Conservation (phyloP, 1,140 invertebrate genomes). For the Tetragonula clypearis region DNA sequence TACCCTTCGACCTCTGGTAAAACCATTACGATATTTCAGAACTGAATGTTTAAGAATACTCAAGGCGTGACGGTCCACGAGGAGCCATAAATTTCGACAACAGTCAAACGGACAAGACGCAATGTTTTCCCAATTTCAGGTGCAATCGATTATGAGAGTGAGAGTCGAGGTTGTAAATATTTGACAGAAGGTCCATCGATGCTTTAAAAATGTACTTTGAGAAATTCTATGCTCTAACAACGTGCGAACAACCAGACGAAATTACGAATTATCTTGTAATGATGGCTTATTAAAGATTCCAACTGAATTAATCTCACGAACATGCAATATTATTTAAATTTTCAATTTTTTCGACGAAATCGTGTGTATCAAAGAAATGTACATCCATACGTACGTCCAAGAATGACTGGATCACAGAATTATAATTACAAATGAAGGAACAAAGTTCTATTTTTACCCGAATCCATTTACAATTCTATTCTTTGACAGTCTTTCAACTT, state of each 20-base stretch:
- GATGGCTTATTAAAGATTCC: background rate
- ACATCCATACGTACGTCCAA: background rate
- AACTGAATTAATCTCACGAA: background rate
- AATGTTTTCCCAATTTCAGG: slow-evolving; percentile 47
- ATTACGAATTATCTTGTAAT: background rate
- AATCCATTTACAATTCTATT: background rate
- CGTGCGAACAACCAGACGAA: too few species aligned
- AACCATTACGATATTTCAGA: slow-evolving; percentile 53
- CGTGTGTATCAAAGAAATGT: background rate
- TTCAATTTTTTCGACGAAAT: background rate
- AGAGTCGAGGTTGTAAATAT: slow-evolving; percentile 21
- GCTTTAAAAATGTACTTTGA: slow-evolving; percentile 1
- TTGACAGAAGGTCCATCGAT: background rate
- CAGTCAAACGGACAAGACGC: slow-evolving; percentile 2
- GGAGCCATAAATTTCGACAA: slow-evolving; percentile 27
- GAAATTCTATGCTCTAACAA: background rate
- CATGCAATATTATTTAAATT: background rate
- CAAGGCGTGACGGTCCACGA: slow-evolving; percentile 32
- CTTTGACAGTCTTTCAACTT: background rate
- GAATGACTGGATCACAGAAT: background rate
- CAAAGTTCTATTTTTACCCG: background rate
- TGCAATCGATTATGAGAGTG: slow-evolving; percentile 48
- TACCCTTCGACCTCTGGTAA: slow-evolving; percentile 41
- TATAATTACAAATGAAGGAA: slow-evolving; percentile 13
- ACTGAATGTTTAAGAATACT: slow-evolving; percentile 16